Conservation (phyloP, 2,797 vertebrate species). For the Centropyge bicolor region DNA sequence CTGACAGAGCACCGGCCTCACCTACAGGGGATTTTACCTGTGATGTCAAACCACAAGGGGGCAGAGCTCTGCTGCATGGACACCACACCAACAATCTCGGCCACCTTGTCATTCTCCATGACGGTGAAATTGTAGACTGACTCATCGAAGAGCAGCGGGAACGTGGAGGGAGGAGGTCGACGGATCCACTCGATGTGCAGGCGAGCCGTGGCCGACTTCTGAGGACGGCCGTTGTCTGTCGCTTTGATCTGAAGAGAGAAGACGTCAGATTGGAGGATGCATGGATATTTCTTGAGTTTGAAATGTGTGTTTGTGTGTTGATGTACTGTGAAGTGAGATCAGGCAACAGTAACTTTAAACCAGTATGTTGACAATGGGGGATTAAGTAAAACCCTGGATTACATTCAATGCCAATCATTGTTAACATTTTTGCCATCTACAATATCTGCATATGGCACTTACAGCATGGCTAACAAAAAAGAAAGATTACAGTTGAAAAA, state of each 20-base stretch:
- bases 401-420: background rate
- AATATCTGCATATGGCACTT: background rate
- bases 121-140: slow-evolving; percentile 96
- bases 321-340: background rate
- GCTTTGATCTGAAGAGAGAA: slow-evolving; percentile 91
- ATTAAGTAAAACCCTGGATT: background rate
- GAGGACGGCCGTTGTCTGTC: slow-evolving; percentile 95
- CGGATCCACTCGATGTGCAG: slow-evolving; percentile 98
- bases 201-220: slow-evolving; percentile 93
- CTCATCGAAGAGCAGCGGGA: slow-evolving; percentile 90
- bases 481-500: background rate
- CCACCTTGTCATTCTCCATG: slow-evolving; percentile 95
- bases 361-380: no score
- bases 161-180: slow-evolving; percentile 82
- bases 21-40: slow-evolving; percentile 85
- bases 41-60: slow-evolving; percentile 95
- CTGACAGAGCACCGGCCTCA: background rate
- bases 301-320: background rate
- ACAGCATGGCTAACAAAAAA: background rate
- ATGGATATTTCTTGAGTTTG: background rate
- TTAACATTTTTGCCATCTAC: background rate
- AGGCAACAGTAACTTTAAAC: background rate
- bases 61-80: slow-evolving; percentile 90
- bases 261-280: background rate
- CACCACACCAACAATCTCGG: slow-evolving; percentile 96